These are phyloP conservation scores for Napeogenes inachia DNA, from an alignment of 2,888 invertebrate genomes.

Conservation along the genomic window DNA sequence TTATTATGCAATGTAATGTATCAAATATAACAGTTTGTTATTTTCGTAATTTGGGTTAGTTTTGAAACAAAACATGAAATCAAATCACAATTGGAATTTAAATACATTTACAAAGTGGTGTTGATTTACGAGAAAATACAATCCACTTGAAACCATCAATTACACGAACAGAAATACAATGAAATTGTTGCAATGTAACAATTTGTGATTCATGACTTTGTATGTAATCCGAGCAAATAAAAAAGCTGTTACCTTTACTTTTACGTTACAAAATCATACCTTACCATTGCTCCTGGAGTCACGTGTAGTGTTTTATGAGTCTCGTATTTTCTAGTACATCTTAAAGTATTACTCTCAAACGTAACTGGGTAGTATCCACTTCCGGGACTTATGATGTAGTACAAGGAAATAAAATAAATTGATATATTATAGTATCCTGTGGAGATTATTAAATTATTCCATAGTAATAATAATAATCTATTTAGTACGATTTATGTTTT, in stretches of 20 bases:
- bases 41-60: too few species aligned
- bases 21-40: too few species aligned
- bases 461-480: too few species aligned
- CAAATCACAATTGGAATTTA: background rate
- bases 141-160: background rate
- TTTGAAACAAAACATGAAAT: background rate
- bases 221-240: background rate
- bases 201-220: conserved; percentile 4
- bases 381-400: background rate
- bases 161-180: background rate
- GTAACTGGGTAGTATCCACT: background rate
- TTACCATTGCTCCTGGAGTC: background rate
- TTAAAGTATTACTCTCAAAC: background rate
- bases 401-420: too few species aligned
- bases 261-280: conserved; percentile 3
- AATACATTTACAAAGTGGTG: background rate
- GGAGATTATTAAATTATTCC: too few species aligned
- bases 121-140: background rate
- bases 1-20: too few species aligned
- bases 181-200: background rate
- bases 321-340: conserved; percentile 1
- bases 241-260: conserved; percentile 2
- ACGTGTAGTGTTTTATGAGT: conserved; percentile 3
- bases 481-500: too few species aligned
- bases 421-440: too few species aligned